A percentile compares a stretch with the other conserved stretches of the same genome.
These are phyloP conservation scores for Antechinus stuartii DNA, from an alignment of 2,113 vertebrate genomes.

Conservation along the genomic window DNA sequence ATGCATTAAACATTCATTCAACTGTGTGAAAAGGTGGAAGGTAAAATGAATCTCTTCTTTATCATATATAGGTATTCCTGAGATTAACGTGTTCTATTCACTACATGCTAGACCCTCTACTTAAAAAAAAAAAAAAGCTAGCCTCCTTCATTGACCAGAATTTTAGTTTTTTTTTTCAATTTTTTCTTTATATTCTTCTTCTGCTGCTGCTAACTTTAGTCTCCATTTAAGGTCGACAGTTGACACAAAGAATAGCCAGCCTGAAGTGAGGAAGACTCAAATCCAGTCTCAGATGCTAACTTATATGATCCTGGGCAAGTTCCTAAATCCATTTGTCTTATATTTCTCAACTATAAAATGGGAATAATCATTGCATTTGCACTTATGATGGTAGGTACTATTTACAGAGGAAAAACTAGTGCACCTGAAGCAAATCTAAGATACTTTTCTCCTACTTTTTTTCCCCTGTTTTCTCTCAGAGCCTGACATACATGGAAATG, in stretches of 20 bases:
- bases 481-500: background rate
- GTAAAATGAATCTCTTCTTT: background rate
- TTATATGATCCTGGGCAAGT: background rate
- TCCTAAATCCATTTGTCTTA: background rate
- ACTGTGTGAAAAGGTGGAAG: background rate
- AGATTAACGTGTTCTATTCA: background rate
- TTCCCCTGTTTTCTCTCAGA: background rate
- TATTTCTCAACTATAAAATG: background rate
- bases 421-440: background rate
- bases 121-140: background rate
- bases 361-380: background rate
- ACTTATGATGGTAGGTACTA: background rate
- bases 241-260: background rate
- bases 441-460: too few species aligned
- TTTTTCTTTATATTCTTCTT: background rate
- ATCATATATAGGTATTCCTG: background rate
- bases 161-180: background rate
- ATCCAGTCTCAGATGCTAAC: background rate
- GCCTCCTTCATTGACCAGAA: background rate
- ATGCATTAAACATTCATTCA: background rate
- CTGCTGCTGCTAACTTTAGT: background rate
- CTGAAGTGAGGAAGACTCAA: background rate
- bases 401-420: background rate
- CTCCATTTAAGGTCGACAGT: background rate
- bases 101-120: background rate